Evolutionary conservation across 2,888 invertebrate genomes (phyloP).

Genomic region (Harpagoxenus sublaevis): DNA sequence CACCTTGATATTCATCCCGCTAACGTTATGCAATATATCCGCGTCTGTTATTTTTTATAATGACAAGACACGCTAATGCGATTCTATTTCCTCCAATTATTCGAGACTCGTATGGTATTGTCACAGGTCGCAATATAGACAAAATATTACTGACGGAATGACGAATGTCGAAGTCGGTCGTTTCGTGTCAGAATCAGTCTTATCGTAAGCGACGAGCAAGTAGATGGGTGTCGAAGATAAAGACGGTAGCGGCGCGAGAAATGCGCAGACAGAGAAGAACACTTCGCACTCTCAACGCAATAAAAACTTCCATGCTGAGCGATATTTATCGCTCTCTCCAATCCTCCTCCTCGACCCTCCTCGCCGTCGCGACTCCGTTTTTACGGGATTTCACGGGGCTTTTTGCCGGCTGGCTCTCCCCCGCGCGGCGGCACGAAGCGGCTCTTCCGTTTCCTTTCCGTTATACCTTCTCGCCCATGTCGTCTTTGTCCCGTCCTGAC

Average conservation of each 20-base stretch:
- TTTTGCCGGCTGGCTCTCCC: slow-evolving; percentile 61
- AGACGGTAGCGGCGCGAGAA: slow-evolving; percentile 57
- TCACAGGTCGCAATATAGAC: not conserved
- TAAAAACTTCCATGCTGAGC: slow-evolving; percentile 74
- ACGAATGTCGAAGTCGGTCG: slow-evolving; percentile 3
- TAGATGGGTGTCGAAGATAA: slow-evolving; percentile 46
- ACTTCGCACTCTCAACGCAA: slow-evolving; percentile 73
- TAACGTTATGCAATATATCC: not conserved
- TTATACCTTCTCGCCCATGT: not conserved
- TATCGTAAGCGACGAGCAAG: slow-evolving; percentile 32
- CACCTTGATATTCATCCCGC: not conserved
- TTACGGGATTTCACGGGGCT: slow-evolving; percentile 72
- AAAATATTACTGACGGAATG: not conserved
- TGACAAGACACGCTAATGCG: not conserved
- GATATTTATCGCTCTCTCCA: slow-evolving; percentile 77
- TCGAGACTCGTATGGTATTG: not conserved
- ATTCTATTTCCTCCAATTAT: not conserved
- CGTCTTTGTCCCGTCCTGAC: slow-evolving; percentile 36
- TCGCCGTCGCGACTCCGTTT: slow-evolving; percentile 44
- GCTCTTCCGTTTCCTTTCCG: slow-evolving; percentile 17
- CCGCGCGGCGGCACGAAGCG: not conserved
- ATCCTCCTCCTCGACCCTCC: slow-evolving; percentile 15
- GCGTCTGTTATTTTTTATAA: not conserved
- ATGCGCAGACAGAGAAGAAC: slow-evolving; percentile 56
- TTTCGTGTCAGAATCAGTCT: slow-evolving; percentile 19